Percentiles rank a stretch among this genome's conserved stretches.
phyloP scores from a whole-genome alignment of 2,113 vertebrate genomes.

The Oceanites oceanicus region DNA sequence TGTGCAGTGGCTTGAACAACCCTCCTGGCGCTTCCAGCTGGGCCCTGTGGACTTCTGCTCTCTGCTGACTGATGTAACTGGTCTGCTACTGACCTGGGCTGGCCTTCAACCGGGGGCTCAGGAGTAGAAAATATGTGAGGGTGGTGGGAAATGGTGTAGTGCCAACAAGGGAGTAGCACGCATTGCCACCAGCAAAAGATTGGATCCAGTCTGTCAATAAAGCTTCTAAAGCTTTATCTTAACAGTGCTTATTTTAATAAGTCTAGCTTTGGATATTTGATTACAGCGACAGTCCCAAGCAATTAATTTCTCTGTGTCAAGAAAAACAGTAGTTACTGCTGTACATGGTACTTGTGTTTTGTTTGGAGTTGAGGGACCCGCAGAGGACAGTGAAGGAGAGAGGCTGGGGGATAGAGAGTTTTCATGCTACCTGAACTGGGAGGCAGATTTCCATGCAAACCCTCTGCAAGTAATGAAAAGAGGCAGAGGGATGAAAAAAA shows the following conservation, averaged over 20 bases:
- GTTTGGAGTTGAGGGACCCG: background rate
- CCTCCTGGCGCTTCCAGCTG: background rate
- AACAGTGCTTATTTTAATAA: background rate
- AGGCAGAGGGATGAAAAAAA: background rate
- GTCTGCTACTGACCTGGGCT: background rate
- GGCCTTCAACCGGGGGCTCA: background rate
- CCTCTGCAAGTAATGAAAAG: background rate
- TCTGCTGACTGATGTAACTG: background rate
- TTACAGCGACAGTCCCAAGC: background rate
- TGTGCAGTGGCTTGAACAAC: background rate
- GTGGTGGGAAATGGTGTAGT: background rate
- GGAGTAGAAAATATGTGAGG: background rate
- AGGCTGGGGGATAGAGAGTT: background rate
- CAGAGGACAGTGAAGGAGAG: background rate
- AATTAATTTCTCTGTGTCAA: background rate
- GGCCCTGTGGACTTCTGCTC: background rate
- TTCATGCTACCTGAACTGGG: background rate
- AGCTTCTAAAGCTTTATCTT: background rate
- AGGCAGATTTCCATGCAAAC: background rate
- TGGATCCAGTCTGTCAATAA: background rate
- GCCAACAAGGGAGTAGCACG: accelerated
- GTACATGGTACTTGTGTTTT: background rate
- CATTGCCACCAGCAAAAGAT: background rate
- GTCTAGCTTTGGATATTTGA: background rate
- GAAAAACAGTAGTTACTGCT: background rate